A percentile compares a stretch with the other conserved stretches of the same genome.
Evolutionary conservation across 2,888 invertebrate genomes (phyloP).

Genomic region (Altica lythri): DNA sequence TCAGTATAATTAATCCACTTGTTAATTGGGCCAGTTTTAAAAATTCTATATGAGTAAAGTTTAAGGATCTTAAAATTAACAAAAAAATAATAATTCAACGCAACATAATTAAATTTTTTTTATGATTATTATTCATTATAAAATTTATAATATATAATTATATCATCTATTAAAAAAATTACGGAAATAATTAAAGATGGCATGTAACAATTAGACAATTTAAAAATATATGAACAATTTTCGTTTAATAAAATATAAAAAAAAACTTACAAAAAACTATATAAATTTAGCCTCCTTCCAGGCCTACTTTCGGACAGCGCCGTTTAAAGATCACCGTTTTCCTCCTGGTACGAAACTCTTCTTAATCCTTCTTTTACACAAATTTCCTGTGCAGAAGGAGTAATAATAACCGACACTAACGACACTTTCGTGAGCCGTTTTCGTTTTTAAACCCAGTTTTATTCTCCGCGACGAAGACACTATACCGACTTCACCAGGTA

Average conservation of each 20-base stretch:
- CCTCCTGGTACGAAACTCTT: constrained; percentile 38
- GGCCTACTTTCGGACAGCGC: constrained; percentile 23
- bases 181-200: too few species aligned
- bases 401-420: constrained; percentile 28
- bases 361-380: constrained; percentile 33
- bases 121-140: too few species aligned
- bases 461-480: constrained; percentile 14
- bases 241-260: not conserved
- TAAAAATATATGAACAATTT: too few species aligned
- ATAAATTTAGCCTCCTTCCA: constrained; percentile 23
- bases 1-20: too few species aligned
- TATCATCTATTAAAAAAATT: too few species aligned
- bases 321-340: constrained; percentile 30
- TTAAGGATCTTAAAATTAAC: too few species aligned
- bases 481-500: constrained; percentile 24
- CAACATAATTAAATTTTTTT: too few species aligned
- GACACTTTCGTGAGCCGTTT: constrained; percentile 33
- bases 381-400: constrained; percentile 30
- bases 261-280: constrained; percentile 35
- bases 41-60: too few species aligned
- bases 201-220: too few species aligned
- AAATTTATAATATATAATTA: too few species aligned
- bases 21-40: too few species aligned
- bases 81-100: too few species aligned
- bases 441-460: constrained; percentile 38